Evolutionary conservation across 2,113 vertebrate genomes (phyloP).

Genomic region (Apistogramma diplotaenia): DNA sequence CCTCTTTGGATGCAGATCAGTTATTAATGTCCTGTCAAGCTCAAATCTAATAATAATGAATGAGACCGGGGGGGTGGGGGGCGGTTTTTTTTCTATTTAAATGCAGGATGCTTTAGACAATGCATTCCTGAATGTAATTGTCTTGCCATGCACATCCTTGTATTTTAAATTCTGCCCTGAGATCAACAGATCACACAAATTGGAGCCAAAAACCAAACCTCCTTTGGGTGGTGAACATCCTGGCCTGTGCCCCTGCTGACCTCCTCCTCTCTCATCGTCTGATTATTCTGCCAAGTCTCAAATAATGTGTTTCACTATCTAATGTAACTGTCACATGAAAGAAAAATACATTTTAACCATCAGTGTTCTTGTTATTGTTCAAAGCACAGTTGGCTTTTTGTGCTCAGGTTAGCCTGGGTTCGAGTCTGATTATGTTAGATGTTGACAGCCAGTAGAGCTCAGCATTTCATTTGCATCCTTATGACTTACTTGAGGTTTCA

Average conservation of each 20-base stretch:
- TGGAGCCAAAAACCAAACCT: not conserved
- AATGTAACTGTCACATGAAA: not conserved
- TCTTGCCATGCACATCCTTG: not conserved
- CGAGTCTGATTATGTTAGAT: not conserved
- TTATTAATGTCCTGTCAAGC: not conserved
- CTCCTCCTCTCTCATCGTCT: not conserved
- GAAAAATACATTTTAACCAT: not conserved
- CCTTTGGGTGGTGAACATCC: conserved; percentile 44
- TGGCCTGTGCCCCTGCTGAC: conserved; percentile 9
- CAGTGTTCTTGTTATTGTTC: not conserved
- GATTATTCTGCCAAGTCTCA: not conserved
- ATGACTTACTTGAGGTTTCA: not conserved
- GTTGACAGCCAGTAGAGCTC: not conserved
- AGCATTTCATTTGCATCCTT: not conserved
- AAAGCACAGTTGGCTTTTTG: not conserved
- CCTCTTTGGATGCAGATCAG: not conserved
- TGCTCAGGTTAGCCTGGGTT: not conserved
- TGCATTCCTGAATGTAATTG: conserved; percentile 15
- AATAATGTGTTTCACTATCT: not conserved
- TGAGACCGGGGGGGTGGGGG: too few species aligned
- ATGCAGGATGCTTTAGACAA: conserved; percentile 48
- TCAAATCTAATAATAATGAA: not conserved
- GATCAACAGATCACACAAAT: not conserved
- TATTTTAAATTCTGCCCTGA: not conserved
- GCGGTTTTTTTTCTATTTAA: not conserved